A percentile compares a stretch with the other conserved stretches of the same genome.
Conservation (phyloP, 2,888 invertebrate genomes). For the Capitulum mitella region DNA sequence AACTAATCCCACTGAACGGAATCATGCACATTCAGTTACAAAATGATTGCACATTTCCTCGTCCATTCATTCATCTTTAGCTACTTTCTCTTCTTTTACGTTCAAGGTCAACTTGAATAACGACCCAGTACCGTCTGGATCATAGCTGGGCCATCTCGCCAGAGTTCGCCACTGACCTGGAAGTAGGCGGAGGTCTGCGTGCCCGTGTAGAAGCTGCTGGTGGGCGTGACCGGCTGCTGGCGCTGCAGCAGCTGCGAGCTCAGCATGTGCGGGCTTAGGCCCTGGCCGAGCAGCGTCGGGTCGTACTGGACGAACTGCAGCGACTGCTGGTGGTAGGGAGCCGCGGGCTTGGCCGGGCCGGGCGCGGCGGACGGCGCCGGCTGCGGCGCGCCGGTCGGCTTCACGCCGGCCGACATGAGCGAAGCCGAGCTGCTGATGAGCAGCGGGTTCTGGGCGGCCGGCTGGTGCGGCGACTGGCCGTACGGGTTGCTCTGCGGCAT, state of each 20-base stretch:
- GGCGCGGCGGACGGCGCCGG: neutral
- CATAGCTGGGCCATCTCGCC: no score
- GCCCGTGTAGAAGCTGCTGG: conserved; percentile 26
- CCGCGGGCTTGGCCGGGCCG: neutral
- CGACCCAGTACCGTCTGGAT: no score
- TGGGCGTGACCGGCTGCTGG: conserved; percentile 25
- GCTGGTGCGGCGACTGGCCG: conserved; percentile 35
- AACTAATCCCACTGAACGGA: no score
- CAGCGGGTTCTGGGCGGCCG: conserved; percentile 34
- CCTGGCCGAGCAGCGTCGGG: conserved; percentile 32
- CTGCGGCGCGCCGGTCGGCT: conserved; percentile 35
- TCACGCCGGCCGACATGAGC: conserved; percentile 35
- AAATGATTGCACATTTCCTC: no score
- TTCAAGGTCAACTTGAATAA: no score
- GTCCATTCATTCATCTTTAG: no score
- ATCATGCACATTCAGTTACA: no score
- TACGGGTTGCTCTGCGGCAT: conserved; percentile 34
- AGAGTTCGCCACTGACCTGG: neutral
- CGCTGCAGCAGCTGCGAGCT: conserved; percentile 34
- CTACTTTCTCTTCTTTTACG: no score
- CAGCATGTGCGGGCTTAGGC: conserved; percentile 34
- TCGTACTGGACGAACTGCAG: conserved; percentile 34
- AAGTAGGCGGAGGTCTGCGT: conserved; percentile 8
- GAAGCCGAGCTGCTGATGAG: conserved; percentile 34
- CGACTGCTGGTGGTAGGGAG: conserved; percentile 34